Evolutionary conservation across 2,113 vertebrate species (phyloP).

Genomic region (Corynorhinus townsendii): DNA sequence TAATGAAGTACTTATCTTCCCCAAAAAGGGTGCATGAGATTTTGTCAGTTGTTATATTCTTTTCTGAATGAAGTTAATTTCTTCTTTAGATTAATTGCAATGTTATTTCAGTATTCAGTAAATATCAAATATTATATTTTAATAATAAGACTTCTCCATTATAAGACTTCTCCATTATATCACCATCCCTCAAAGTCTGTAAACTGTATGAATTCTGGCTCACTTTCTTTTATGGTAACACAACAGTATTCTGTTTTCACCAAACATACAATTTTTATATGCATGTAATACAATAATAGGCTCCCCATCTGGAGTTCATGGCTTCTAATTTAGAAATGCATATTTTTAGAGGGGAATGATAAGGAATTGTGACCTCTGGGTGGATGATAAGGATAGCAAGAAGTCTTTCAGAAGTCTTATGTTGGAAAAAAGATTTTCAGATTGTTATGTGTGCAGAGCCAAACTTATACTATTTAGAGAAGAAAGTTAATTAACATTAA

Average conservation of each 20-base stretch:
- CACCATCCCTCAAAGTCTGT: neutral
- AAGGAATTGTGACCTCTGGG: neutral
- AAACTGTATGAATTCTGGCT: neutral
- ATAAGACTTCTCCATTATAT: neutral
- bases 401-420: neutral
- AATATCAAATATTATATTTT: neutral
- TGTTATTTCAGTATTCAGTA: neutral
- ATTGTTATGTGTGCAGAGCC: neutral
- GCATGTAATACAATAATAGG: neutral
- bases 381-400: neutral
- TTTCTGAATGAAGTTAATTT: neutral
- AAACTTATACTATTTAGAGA: neutral
- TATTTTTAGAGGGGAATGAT: neutral
- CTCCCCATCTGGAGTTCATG: neutral
- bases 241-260: neutral
- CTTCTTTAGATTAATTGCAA: neutral
- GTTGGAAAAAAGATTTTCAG: neutral
- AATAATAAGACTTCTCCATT: too few species aligned
- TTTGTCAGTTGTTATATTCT: neutral
- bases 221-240: neutral
- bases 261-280: neutral
- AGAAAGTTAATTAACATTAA: neutral
- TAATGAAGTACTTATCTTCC: neutral
- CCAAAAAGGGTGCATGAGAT: neutral
- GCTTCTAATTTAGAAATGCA: neutral